Conservation (phyloP, 2,797 vertebrate species). For the Moxostoma hubbsi region DNA sequence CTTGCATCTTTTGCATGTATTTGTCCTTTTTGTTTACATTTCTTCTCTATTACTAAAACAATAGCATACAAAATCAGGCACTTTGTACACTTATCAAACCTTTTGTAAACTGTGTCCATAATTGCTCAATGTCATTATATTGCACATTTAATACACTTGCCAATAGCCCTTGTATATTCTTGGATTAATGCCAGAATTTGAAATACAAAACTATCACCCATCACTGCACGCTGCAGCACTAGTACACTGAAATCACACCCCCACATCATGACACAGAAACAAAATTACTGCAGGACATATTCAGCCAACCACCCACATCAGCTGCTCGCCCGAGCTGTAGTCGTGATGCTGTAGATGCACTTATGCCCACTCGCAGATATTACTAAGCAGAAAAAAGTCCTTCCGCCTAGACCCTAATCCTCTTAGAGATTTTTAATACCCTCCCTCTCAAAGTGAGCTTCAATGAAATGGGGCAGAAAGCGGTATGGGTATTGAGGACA, state of each 20-base stretch:
- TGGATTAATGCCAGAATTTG: slow-evolving; percentile 11
- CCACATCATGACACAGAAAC: slow-evolving; percentile 54
- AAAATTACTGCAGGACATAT: slow-evolving; percentile 33
- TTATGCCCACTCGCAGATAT: slow-evolving; percentile 51
- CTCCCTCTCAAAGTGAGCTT: slow-evolving; percentile 17
- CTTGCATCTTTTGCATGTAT: neutral
- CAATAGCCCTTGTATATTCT: neutral
- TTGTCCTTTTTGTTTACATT: neutral
- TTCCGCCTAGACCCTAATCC: slow-evolving; percentile 43
- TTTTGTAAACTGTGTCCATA: neutral
- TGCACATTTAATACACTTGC: slow-evolving; percentile 15
- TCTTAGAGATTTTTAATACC: slow-evolving; percentile 45
- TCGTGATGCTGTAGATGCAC: slow-evolving; percentile 52
- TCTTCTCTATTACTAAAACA: no score
- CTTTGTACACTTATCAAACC: neutral
- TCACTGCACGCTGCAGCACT: slow-evolving; percentile 12
- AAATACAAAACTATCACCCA: slow-evolving; percentile 59
- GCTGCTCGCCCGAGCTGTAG: slow-evolving; percentile 37
- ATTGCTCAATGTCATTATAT: slow-evolving; percentile 1
- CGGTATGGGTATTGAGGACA: slow-evolving; percentile 49
- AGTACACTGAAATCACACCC: slow-evolving; percentile 33
- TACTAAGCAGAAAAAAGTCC: slow-evolving; percentile 53
- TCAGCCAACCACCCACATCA: slow-evolving; percentile 46
- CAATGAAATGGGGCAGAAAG: slow-evolving; percentile 54
- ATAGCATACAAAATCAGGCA: no score